Evolutionary conservation across 2,113 vertebrate species (phyloP).

Genomic region (Thalassarche chlororhynchos): DNA sequence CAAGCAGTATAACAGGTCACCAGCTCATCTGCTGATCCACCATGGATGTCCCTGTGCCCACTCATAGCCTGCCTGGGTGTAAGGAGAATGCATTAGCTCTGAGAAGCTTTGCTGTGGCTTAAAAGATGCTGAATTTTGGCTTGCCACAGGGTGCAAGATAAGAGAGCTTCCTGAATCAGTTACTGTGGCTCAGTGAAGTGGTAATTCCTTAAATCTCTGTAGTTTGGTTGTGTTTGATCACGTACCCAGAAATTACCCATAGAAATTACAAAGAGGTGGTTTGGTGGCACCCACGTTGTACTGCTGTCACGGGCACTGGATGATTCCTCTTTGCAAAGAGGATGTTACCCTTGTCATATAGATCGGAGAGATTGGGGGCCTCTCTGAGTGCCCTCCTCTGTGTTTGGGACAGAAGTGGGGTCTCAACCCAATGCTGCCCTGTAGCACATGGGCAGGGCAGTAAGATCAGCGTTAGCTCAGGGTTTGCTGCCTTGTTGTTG

Average conservation of each 20-base stretch:
- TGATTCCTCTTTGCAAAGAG: not conserved
- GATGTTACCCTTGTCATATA: not conserved
- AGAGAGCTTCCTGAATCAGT: not conserved
- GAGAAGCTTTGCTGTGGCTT: not conserved
- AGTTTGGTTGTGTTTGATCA: not conserved
- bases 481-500: not conserved
- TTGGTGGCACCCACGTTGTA: not conserved
- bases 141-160: not conserved
- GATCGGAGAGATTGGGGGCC: not conserved
- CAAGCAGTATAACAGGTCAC: not conserved
- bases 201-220: not conserved
- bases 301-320: not conserved
- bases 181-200: not conserved
- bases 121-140: not conserved
- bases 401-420: not conserved
- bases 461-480: not conserved
- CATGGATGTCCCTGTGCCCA: not conserved
- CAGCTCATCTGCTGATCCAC: not conserved
- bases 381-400: not conserved
- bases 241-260: not conserved
- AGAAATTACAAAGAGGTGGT: not conserved
- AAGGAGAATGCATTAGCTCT: accelerated
- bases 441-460: not conserved
- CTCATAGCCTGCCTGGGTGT: not conserved
- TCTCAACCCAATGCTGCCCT: not conserved